Evolutionary conservation across 92 coral and sea anemone species (phyloP), one percentile per base, ranked within the genome.

Genomic region (Porites lobata): DNA sequence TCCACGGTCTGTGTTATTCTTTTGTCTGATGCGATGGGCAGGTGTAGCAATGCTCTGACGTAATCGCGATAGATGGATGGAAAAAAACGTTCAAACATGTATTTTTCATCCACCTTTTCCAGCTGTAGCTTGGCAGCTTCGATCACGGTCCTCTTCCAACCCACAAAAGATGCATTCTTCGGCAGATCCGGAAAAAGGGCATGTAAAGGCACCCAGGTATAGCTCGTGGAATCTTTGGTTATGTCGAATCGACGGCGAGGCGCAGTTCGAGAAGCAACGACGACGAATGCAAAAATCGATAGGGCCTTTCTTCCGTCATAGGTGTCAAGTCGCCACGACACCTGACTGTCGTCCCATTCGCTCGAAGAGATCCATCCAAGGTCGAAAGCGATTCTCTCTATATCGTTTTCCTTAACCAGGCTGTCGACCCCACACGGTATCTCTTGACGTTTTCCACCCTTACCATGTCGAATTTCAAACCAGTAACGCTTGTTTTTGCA

Each of bases 51-150:
- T 32, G 70, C 50, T 14, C 82, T 29, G 4, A 59, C 57, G 82
- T 78, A 61, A 7, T 17, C 10, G 14, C 71, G 82, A 64, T 64
- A 43, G 54, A 8, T 6, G 56, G 54, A 56, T 1, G 70, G n/a
- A 21, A 61, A 78, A 78, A 78, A 29, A 1, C 4, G 15, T 59
- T 78, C 82, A 19, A 78, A 78, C 70, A 78, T 14, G 22, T 7
- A 50, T 10, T 59, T 32, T 78, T 78, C 71, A 26, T 78, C 70
- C 9, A 7, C 14, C 50, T 61, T 47, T 15, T 78, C 82, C 53
- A 43, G 22, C 7, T 62, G 1, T 14, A 78, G 66, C 10, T 61
- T 61, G 2, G 12, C 29, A 1, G 71, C 69, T 6, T 64, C 56
- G 1, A 6, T 0, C 2, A 17, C 10, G 7, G 82, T 57, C 17